phyloP scores from a whole-genome alignment of 2,113 vertebrate genomes.

The Hiodon tergisus region DNA sequence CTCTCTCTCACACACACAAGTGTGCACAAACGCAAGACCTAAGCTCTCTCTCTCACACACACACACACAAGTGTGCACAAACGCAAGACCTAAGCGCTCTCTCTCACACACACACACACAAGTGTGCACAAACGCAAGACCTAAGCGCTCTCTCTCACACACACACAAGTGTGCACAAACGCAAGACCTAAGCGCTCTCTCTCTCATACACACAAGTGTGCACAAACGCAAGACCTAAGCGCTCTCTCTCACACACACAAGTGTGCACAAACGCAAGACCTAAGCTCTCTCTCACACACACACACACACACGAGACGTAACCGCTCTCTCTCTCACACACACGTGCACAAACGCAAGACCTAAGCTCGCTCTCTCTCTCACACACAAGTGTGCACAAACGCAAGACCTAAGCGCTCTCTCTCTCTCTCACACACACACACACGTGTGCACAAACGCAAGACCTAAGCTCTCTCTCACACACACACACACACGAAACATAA shows the following conservation, averaged over 20 bases:
- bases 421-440: neutral
- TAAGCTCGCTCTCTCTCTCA: neutral
- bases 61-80: neutral
- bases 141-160: neutral
- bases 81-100: neutral
- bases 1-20: neutral
- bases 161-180: neutral
- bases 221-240: neutral
- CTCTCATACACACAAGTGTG: neutral
- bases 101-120: neutral
- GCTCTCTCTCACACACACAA: neutral
- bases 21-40: neutral
- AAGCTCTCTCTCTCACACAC: neutral
- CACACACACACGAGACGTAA: neutral
- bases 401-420: neutral
- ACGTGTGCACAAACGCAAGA: neutral
- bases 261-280: neutral
- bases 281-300: neutral
- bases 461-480: no score
- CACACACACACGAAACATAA: neutral
- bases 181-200: neutral
- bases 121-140: neutral
- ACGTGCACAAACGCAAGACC: neutral
- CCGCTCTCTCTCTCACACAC: neutral
- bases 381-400: neutral